phyloP scores from a whole-genome alignment of 2,888 invertebrate genomes.

The Hedychridium roseum region DNA sequence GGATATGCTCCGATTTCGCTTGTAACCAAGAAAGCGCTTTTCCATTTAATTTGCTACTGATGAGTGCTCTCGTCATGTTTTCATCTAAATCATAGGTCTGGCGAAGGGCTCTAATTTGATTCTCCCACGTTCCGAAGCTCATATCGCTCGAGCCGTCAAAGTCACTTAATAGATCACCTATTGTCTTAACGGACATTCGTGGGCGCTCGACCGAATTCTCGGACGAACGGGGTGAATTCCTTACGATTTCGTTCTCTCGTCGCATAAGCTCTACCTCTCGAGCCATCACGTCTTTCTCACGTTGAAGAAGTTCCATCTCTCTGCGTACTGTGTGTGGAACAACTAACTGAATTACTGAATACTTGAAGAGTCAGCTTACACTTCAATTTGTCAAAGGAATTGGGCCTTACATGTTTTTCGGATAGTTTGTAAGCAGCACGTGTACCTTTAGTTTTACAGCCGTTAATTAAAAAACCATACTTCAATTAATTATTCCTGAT shows the following conservation, averaged over 20 bases:
- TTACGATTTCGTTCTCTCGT: not conserved
- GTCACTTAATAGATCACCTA: constrained; percentile 6
- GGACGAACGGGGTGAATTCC: not conserved
- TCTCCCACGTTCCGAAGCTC: constrained; percentile 12
- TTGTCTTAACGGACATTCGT: constrained; percentile 3
- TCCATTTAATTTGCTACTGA: constrained; percentile 16
- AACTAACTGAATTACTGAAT: too few relatives aligned
- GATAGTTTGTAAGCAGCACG: too few relatives aligned
- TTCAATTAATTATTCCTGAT: too few relatives aligned
- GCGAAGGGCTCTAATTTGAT: constrained; percentile 12
- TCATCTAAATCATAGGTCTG: constrained; percentile 16
- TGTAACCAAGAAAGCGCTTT: constrained; percentile 19
- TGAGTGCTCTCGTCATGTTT: constrained; percentile 4
- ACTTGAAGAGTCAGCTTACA: too few relatives aligned
- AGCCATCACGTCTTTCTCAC: not conserved
- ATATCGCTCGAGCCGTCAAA: constrained; percentile 11
- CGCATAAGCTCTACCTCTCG: not conserved
- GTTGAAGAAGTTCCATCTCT: not conserved
- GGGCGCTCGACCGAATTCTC: not conserved
- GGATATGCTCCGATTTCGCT: constrained; percentile 16
- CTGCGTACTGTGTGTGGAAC: too few relatives aligned
- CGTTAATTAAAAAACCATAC: too few relatives aligned
- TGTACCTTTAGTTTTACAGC: too few relatives aligned
- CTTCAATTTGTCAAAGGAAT: too few relatives aligned
- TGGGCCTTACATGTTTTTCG: too few relatives aligned